Evolutionary conservation across 2,797 vertebrate species (phyloP).

Genomic region (Mormyrops attenuatus): DNA sequence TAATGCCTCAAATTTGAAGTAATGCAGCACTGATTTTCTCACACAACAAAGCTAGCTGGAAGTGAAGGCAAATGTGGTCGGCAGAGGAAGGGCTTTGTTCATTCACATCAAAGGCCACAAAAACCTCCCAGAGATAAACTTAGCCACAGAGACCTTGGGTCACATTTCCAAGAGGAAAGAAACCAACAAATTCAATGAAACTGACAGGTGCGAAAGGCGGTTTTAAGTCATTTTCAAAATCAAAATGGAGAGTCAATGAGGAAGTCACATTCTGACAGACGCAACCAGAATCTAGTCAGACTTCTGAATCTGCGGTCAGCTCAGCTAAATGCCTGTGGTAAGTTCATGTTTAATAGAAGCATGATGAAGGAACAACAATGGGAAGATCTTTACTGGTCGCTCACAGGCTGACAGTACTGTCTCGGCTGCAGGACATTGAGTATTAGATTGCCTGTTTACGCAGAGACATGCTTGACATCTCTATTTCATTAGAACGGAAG

Average conservation of each 20-base stretch:
- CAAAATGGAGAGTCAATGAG: neutral
- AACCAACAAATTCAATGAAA: neutral
- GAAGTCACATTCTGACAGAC: neutral
- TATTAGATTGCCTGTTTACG: neutral
- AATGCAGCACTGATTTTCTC: neutral
- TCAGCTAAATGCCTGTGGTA: neutral
- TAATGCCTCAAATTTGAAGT: neutral
- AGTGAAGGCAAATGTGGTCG: neutral
- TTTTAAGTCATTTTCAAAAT: neutral
- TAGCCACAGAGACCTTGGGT: neutral
- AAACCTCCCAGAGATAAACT: neutral
- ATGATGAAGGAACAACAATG: neutral
- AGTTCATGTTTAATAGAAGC: neutral
- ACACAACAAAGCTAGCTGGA: neutral
- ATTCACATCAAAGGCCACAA: neutral
- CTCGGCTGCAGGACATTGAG: neutral
- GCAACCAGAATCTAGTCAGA: neutral
- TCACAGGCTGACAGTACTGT: neutral
- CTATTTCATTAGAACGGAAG: neutral
- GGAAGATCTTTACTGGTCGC: neutral
- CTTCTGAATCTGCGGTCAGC: neutral
- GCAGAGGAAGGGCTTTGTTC: neutral
- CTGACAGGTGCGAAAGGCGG: neutral
- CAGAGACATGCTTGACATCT: neutral
- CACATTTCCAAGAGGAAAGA: neutral